phyloP scores from a whole-genome alignment of 2,888 invertebrate genomes.

The Metallyticus violacea region DNA sequence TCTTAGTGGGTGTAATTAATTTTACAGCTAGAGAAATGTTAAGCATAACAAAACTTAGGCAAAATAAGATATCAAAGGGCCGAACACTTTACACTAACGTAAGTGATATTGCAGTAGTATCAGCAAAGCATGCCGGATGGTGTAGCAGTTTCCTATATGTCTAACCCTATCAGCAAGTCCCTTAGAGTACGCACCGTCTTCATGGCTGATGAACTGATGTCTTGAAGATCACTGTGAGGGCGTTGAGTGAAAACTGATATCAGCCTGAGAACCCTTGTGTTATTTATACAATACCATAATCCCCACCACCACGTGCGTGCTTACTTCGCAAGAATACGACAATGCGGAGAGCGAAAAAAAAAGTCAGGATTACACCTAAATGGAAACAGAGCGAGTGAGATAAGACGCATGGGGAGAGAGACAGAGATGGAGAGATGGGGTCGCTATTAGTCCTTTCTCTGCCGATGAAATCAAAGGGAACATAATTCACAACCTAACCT shows the following conservation, averaged over 20 bases:
- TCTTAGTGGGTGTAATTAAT: no score
- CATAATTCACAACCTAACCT: background rate
- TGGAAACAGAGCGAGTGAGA: background rate
- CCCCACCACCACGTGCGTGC: background rate
- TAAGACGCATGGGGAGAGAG: background rate
- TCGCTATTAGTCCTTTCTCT: background rate
- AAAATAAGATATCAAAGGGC: no score
- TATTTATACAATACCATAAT: constrained; percentile 21
- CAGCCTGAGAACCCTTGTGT: background rate
- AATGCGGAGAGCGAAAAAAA: background rate
- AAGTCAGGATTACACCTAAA: background rate
- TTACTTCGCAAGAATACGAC: background rate
- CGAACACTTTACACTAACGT: no score
- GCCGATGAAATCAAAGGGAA: constrained; percentile 7
- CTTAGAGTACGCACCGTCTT: constrained; percentile 3
- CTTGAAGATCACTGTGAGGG: background rate
- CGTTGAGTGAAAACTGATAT: background rate
- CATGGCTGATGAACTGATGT: background rate
- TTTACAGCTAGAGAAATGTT: no score
- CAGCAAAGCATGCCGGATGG: no score
- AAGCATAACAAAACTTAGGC: no score
- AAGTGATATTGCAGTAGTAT: no score
- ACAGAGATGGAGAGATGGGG: background rate
- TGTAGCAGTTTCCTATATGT: no score
- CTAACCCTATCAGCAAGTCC: no score